Evolutionary conservation across 1,140 invertebrate genomes (phyloP), one percentile per base, ranked within the genome.

Genomic region (Drosophila prosaltans): DNA sequence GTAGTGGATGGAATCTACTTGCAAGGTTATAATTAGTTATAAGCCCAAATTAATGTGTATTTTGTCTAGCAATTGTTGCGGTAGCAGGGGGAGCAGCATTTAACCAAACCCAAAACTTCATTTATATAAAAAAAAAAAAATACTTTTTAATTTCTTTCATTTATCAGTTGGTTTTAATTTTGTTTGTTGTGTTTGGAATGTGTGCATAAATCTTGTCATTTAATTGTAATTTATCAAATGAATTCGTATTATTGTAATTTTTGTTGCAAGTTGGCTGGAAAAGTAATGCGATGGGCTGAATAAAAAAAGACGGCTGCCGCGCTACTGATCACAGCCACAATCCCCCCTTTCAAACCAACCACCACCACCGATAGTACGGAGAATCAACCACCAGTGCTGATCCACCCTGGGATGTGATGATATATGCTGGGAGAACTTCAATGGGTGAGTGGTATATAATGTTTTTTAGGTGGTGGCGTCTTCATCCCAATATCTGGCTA

Each of bases 261-360:
- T 62, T 78, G 84, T 90, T 90, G 74, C 84, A 84, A 89, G 84
- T 81, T 75, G 84, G 85, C 84, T 89, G 74, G 70, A 88, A 77
- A 83, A 89, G 80, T 83, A 82, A 65, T 74, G 80, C 84, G 71
- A 78, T 78, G 77, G 84, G 84, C 80, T 88, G 65, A 83, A 16
- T 16, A 16, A 77, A 74, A 65, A 78, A 75, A 65, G 82, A 72
- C 71, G 63, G 67, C 67, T 74, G 74, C 68, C 71, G 67, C 68
- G 72, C 76, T 69, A 65, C 75, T 74, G 62, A 60, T 66, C 36
- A 70, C 80, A 89, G 80, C 68, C 84, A 80, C 11, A 51, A 16
- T 51, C 2, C 45, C 21, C 2, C 45, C 45, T n/a, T 16, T 6
- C 21, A 36, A 36, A 36, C 45, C 3, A 4, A 26, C 45, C 16